Percentiles rank a stretch among this genome's conserved stretches.
Conservation (phyloP, 92 coral and sea anemone genomes). For the Palythoa grandis region DNA sequence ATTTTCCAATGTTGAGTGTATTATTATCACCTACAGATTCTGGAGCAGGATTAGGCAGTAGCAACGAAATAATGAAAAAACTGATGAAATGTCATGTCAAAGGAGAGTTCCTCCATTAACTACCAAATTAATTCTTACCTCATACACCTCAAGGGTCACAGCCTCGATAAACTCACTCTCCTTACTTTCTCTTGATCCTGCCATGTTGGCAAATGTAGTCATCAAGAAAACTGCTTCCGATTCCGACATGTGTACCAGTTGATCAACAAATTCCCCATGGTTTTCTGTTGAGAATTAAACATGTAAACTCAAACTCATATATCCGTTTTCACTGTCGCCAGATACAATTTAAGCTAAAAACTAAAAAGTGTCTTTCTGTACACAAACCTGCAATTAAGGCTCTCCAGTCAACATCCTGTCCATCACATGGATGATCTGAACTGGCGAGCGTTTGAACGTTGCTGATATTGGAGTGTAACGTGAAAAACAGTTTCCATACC, state of each 20-base stretch:
- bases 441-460: slow-evolving; percentile 54
- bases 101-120: neutral
- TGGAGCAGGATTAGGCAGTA: too few relatives aligned
- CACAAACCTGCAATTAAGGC: slow-evolving; percentile 21
- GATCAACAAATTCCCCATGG: slow-evolving; percentile 81
- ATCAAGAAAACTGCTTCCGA: slow-evolving; percentile 92
- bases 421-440: slow-evolving; percentile 37
- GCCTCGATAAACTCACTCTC: slow-evolving; percentile 93
- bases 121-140: slow-evolving; percentile 56
- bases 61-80: too few relatives aligned
- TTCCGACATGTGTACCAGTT: slow-evolving; percentile 85
- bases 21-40: slow-evolving; percentile 9
- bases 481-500: slow-evolving; percentile 84
- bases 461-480: slow-evolving; percentile 68
- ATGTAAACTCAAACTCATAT: neutral
- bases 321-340: neutral
- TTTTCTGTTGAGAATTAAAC: slow-evolving; percentile 38
- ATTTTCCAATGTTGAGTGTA: too few relatives aligned
- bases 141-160: slow-evolving; percentile 83
- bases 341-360: neutral
- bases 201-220: slow-evolving; percentile 98
- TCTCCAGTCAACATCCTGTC: slow-evolving; percentile 44
- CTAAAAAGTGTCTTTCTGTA: neutral
- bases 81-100: neutral
- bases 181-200: slow-evolving; percentile 79